Percentiles rank a stretch among this genome's conserved stretches.
Evolutionary conservation across 2,113 vertebrate species (phyloP).

Genomic region (Theristicus caerulescens): DNA sequence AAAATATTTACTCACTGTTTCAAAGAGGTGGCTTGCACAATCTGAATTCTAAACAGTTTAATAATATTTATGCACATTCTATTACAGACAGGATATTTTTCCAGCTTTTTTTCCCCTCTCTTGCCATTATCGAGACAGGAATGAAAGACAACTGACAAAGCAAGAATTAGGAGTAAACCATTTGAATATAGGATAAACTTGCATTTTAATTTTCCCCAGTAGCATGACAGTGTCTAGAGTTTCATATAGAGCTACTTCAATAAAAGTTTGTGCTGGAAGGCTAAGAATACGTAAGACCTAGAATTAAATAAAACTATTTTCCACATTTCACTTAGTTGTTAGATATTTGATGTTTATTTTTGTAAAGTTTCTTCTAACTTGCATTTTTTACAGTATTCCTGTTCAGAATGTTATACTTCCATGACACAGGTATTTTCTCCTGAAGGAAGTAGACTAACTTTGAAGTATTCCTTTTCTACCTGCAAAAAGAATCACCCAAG

Average conservation of each 20-base stretch:
- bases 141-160: neutral
- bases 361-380: neutral
- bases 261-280: neutral
- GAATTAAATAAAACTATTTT: neutral
- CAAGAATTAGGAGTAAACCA: neutral
- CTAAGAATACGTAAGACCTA: neutral
- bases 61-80: neutral
- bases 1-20: neutral
- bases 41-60: neutral
- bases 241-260: neutral
- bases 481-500: neutral
- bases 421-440: neutral
- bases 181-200: neutral
- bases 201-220: neutral
- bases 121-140: neutral
- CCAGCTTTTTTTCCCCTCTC: rapidly evolving
- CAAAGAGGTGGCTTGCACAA: neutral
- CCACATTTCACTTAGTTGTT: neutral
- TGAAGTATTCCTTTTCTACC: neutral
- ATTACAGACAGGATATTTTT: neutral
- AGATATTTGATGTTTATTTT: neutral
- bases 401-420: neutral
- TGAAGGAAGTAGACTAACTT: neutral
- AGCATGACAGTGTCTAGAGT: neutral
- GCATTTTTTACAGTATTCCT: neutral